phyloP scores from a whole-genome alignment of 2,888 invertebrate species.

The Lithophane socia region DNA sequence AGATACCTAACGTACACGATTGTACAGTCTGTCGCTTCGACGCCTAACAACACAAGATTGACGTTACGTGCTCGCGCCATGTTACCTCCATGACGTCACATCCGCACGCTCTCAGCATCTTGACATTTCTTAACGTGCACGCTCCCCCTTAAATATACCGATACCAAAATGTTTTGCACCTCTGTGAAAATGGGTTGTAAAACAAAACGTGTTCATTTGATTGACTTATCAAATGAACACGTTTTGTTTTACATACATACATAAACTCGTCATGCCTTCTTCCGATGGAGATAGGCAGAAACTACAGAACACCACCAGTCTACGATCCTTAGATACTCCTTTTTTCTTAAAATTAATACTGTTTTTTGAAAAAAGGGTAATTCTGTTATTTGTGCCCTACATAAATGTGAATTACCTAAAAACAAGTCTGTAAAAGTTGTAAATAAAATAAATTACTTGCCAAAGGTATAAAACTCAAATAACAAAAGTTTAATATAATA shows the following conservation, averaged over 20 bases:
- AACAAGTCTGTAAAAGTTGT: neutral
- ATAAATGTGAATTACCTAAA: neutral
- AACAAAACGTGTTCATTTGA: constrained; percentile 35
- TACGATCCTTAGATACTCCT: too few species aligned
- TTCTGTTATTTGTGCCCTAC: neutral
- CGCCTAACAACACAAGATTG: constrained; percentile 69
- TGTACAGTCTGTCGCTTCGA: constrained; percentile 49
- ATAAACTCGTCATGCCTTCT: too few species aligned
- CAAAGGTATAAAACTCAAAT: constrained; percentile 13
- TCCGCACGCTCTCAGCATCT: constrained; percentile 62
- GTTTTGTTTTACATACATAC: too few species aligned
- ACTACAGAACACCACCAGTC: too few species aligned
- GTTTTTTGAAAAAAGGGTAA: neutral
- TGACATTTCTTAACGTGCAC: constrained; percentile 53
- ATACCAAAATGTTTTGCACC: constrained; percentile 37
- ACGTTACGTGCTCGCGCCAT: constrained; percentile 67
- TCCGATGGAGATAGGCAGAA: too few species aligned
- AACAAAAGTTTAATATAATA: constrained; percentile 33
- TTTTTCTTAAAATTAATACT: neutral
- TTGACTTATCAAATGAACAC: too few species aligned
- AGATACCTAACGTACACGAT: constrained; percentile 1
- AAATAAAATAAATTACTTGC: constrained; percentile 17
- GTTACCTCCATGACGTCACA: constrained; percentile 65
- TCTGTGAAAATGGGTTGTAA: neutral
- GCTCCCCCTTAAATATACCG: constrained; percentile 28